Percentiles rank a stretch among this genome's conserved stretches.
Evolutionary conservation across 2,797 vertebrate species (phyloP).

Genomic region (Danio tinwini): DNA sequence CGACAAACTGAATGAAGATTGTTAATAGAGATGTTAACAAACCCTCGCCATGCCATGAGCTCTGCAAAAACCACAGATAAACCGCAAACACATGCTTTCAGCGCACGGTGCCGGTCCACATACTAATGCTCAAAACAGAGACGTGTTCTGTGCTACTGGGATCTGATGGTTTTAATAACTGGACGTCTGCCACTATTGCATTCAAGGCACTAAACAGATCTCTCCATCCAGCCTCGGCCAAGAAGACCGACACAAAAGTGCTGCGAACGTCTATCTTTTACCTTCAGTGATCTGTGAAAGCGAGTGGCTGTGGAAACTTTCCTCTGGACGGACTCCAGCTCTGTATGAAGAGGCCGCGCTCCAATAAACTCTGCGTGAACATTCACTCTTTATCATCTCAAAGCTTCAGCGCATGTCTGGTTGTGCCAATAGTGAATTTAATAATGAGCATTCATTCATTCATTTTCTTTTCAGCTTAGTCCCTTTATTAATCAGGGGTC

Average conservation of each 20-base stretch:
- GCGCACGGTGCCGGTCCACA: not conserved
- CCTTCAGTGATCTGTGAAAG: not conserved
- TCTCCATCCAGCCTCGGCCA: constrained; percentile 8
- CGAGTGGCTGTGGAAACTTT: constrained; percentile 27
- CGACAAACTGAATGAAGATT: too few relatives aligned
- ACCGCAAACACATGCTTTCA: not conserved
- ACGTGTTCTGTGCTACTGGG: not conserved
- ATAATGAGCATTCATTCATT: too few relatives aligned
- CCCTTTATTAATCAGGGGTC: too few relatives aligned
- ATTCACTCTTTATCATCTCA: too few relatives aligned
- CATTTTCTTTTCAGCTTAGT: not conserved
- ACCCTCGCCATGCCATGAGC: too few relatives aligned
- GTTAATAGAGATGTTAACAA: too few relatives aligned
- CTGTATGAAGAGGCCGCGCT: constrained; percentile 17
- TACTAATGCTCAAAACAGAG: constrained; percentile 8
- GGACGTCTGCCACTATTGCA: constrained; percentile 14
- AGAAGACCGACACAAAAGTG: not conserved
- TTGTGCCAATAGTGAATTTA: too few relatives aligned
- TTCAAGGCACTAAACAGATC: not conserved
- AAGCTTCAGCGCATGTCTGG: too few relatives aligned
- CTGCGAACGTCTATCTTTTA: not conserved
- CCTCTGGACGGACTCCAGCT: constrained; percentile 33
- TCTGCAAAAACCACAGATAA: not conserved
- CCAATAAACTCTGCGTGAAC: too few relatives aligned
- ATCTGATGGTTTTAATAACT: constrained; percentile 9